Evolutionary conservation across 2,888 invertebrate genomes (phyloP), one percentile per base, ranked within the genome.

Genomic region (Agrochola lychnidis): DNA sequence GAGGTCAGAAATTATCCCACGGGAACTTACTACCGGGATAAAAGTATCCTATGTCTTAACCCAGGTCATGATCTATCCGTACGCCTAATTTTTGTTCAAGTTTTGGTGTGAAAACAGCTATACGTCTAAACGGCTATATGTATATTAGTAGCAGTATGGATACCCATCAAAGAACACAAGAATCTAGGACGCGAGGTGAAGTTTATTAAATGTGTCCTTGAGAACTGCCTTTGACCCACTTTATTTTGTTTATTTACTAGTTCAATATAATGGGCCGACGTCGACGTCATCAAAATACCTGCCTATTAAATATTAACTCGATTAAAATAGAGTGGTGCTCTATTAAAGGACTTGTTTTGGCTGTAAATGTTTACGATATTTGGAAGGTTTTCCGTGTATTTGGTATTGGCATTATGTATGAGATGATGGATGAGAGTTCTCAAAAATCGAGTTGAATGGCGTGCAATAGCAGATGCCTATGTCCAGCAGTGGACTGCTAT

Each of bases 221-320:
- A 74, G 72, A 61, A 68, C 30, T 71, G 79, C 74, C 85, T 83
- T 83, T 86, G 86, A 77, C 78, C 85, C 51, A 79, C 42, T 83
- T 81, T 56, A 22, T 56, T 64, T 10, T 76, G 75, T 78, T 85
- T 85, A 85, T 83, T 85, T 81, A 85, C 83, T 70, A 62, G 64
- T 68, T 57, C 59, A 40, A 56, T 36, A 16, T 70, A 40, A 59
- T 69, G 42, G n/a, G n/a, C 51, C 14, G 25, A 30, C 25, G 63
- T 57, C 16, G 30, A 64, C 67, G 36, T 68, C 56, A 48, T 57
- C 59, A 25, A 64, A 42, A 40, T 61, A 70, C 53, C 10, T 42
- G n/a, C 16, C 30, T 51, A 36, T 68, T 69, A n/a, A 56, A 48
- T 42, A 63, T 57, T 69, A 64, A 59, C 22, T 63, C 36, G 7